Evolutionary conservation across 2,113 vertebrate genomes (phyloP).

Genomic region (Colossoma macropomum): DNA sequence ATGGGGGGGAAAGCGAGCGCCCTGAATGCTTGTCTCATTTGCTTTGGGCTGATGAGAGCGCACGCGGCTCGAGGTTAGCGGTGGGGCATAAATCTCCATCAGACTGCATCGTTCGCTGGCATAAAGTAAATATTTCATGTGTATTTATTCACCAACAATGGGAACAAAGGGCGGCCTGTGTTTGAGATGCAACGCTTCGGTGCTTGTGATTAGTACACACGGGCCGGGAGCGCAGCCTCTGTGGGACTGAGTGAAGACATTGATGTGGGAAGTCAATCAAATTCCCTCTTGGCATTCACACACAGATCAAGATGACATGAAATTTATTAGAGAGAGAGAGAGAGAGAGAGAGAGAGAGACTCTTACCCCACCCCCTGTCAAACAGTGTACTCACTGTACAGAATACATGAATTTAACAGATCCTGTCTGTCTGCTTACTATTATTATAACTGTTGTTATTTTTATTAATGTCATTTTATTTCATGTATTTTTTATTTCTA

Average conservation of each 20-base stretch:
- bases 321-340: slow-evolving; percentile 1
- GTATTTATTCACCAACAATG: slow-evolving; percentile 55
- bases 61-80: slow-evolving; percentile 28
- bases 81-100: slow-evolving; percentile 50
- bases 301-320: slow-evolving; percentile 28
- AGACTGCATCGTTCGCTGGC: slow-evolving; percentile 32
- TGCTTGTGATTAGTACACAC: slow-evolving; percentile 23
- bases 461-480: too few relatives aligned
- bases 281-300: slow-evolving; percentile 37
- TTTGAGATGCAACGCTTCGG: slow-evolving; percentile 36
- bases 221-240: not conserved
- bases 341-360: not conserved
- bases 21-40: slow-evolving; percentile 9
- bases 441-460: too few relatives aligned
- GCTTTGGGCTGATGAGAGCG: slow-evolving; percentile 30
- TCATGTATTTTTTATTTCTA: too few relatives aligned
- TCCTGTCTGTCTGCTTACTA: too few relatives aligned
- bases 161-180: slow-evolving; percentile 53
- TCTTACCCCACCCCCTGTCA: too few relatives aligned
- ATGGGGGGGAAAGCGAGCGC: not conserved
- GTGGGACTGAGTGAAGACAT: slow-evolving; percentile 11
- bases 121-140: slow-evolving; percentile 58
- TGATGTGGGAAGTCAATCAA: slow-evolving; percentile 39
- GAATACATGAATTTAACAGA: too few relatives aligned
- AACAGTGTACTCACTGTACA: too few relatives aligned